A percentile compares a stretch with the other conserved stretches of the same genome.
Evolutionary conservation across 2,888 invertebrate species (phyloP).

Genomic region (Lamellibrachia columna): DNA sequence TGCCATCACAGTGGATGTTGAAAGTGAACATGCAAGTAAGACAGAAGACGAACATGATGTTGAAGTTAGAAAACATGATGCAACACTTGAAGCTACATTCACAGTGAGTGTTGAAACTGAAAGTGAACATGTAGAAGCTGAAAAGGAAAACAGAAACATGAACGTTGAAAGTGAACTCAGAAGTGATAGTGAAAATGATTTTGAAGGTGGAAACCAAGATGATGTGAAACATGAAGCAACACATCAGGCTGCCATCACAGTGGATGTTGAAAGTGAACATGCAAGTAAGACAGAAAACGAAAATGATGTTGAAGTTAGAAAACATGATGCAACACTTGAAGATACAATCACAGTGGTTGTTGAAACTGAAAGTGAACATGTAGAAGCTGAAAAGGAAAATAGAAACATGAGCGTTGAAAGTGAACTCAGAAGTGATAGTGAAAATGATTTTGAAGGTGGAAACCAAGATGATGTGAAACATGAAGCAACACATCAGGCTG

Average conservation of each 20-base stretch:
- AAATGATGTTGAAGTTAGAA: not conserved
- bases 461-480: not conserved
- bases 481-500: not conserved
- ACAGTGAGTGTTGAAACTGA: too few relatives aligned
- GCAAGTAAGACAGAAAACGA: not conserved
- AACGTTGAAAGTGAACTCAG: too few relatives aligned
- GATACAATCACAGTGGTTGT: not conserved
- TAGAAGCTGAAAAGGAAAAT: too few relatives aligned
- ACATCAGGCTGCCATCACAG: not conserved
- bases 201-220: not conserved
- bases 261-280: not conserved
- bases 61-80: too few relatives aligned
- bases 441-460: not conserved
- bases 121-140: too few relatives aligned
- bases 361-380: not conserved
- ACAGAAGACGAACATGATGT: too few relatives aligned
- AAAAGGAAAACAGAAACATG: too few relatives aligned
- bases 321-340: not conserved
- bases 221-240: not conserved
- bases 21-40: too few relatives aligned
- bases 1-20: too few relatives aligned
- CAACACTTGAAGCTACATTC: too few relatives aligned
- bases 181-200: not conserved
- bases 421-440: not conserved
- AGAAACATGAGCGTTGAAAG: not conserved